Evolutionary conservation across 2,113 vertebrate species (phyloP), one percentile per base, ranked within the genome.

Genomic region (Halcyon malimbica): DNA sequence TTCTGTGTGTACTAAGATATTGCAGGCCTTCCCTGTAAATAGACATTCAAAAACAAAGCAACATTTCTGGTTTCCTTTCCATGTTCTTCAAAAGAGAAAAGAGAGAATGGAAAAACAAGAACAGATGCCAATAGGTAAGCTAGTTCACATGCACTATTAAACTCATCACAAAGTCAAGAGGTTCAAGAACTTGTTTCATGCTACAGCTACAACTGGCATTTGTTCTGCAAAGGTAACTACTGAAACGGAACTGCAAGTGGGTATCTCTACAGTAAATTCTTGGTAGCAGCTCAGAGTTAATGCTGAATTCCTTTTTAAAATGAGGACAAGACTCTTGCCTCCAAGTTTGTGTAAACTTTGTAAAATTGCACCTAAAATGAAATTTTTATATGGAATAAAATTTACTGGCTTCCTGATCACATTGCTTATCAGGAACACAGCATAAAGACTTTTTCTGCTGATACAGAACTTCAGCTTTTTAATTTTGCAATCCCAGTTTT

Each of bases 1-100:
- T 87, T 69, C 69, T 82, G 75, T 90, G 37, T 69, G 53, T 74
- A 87, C 70, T 75, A 94, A 88, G 44, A 69, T 64, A 78, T 31
- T 25, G 42, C 83, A 96, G 64, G 56, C 10, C 24, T 89, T 92
- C 69, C 56, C 59, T 59, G 41, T 86, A 95, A 96, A 95, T 91
- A 74, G 31, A 12, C 35, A 54, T 76, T 77, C 21, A 90, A 82
- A 94, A 56, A 4, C 68, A 71, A 71, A 63, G 5, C 46, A 62
- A 54, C 6, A 60, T 70, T 94, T 93, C 80, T 60, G 21, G 37
- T 85, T 94, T 87, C 56, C 53, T 94, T 89, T 83, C 48, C 31
- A 44, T 53, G 10, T 28, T 84, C 44, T 80, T 83, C 68, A 79
- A 90, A 95, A 77, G 24, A 70, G 23, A 93, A 54, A 75, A 87